Evolutionary conservation across 2,797 vertebrate species (phyloP).

Genomic region (Trematomus bernacchii): DNA sequence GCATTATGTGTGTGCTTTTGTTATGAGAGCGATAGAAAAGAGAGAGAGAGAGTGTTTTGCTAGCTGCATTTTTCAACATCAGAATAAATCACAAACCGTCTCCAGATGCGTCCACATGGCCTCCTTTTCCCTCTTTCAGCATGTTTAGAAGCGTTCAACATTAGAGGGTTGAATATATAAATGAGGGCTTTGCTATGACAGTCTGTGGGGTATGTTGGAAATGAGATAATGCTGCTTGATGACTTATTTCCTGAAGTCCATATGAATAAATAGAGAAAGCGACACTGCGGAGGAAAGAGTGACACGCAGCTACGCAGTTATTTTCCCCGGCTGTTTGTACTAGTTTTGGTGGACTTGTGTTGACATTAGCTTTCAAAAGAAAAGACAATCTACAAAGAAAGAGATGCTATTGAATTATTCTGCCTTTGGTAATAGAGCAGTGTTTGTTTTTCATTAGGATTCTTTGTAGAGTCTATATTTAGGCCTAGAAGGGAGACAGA

Average conservation of each 20-base stretch:
- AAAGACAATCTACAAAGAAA: slow-evolving; percentile 54
- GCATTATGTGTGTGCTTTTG: slow-evolving; percentile 61
- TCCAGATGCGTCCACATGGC: slow-evolving; percentile 59
- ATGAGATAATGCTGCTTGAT: slow-evolving; percentile 75
- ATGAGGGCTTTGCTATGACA: slow-evolving; percentile 44
- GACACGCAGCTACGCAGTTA: slow-evolving; percentile 19
- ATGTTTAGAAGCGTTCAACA: slow-evolving; percentile 26
- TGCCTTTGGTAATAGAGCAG: slow-evolving; percentile 37
- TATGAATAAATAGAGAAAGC: slow-evolving; percentile 71
- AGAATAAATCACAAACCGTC: slow-evolving; percentile 71
- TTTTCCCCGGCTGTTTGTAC: slow-evolving; percentile 44
- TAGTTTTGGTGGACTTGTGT: slow-evolving; percentile 48
- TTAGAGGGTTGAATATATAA: slow-evolving; percentile 55
- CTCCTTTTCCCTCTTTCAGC: slow-evolving; percentile 46
- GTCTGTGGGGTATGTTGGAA: slow-evolving; percentile 59
- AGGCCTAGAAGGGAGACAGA: slow-evolving; percentile 39
- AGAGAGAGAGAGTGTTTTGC: slow-evolving; percentile 50
- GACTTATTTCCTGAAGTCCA: slow-evolving; percentile 75
- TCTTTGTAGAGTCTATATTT: slow-evolving; percentile 66
- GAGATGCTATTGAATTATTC: slow-evolving; percentile 59
- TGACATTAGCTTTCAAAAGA: slow-evolving; percentile 50
- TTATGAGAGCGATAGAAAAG: slow-evolving; percentile 54
- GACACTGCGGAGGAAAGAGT: slow-evolving; percentile 34
- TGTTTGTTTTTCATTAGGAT: slow-evolving; percentile 72
- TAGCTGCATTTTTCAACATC: slow-evolving; percentile 70